These are phyloP conservation scores for Netelia melanura DNA, from an alignment of 2,888 invertebrate species.

Conservation along the genomic window DNA sequence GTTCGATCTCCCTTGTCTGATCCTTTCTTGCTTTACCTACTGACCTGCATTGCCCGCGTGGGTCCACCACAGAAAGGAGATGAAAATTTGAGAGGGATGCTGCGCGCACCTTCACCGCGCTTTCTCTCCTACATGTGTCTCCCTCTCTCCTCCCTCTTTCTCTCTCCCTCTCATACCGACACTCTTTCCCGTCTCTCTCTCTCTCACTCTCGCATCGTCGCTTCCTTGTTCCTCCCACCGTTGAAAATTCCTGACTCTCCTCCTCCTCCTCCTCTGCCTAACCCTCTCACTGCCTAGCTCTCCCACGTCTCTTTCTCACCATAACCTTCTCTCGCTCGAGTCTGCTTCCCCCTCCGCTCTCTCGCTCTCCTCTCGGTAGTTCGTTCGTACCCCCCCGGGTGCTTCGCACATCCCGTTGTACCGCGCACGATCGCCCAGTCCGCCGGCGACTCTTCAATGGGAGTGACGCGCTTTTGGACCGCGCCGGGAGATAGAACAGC, in stretches of 20 bases:
- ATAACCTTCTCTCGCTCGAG: constrained; percentile 72
- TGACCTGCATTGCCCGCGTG: constrained; percentile 47
- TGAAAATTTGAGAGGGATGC: constrained; percentile 69
- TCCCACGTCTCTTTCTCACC: constrained; percentile 72
- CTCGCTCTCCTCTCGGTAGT: constrained; percentile 7
- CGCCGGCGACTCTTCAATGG: constrained; percentile 82
- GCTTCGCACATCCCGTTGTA: constrained; percentile 68
- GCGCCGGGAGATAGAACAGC: constrained; percentile 41
- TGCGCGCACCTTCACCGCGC: constrained; percentile 68
- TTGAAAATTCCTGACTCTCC: constrained; percentile 45
- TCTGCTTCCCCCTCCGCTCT: constrained; percentile 35
- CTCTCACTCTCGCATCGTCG: not conserved
- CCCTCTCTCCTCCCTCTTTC: constrained; percentile 32
- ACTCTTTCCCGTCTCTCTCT: not conserved
- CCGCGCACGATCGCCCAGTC: constrained; percentile 77
- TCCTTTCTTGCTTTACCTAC: not conserved
- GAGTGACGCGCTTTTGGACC: constrained; percentile 75
- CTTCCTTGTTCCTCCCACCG: not conserved
- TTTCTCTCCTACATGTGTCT: constrained; percentile 50
- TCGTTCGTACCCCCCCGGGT: constrained; percentile 54
- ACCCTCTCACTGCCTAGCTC: constrained; percentile 74
- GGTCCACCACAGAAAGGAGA: constrained; percentile 39
- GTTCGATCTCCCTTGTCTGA: not conserved
- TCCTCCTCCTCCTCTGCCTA: constrained; percentile 43
- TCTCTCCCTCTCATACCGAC: constrained; percentile 35